phyloP scores from a whole-genome alignment of 1,140 invertebrate species.

The Aphaenogaster floridana region DNA sequence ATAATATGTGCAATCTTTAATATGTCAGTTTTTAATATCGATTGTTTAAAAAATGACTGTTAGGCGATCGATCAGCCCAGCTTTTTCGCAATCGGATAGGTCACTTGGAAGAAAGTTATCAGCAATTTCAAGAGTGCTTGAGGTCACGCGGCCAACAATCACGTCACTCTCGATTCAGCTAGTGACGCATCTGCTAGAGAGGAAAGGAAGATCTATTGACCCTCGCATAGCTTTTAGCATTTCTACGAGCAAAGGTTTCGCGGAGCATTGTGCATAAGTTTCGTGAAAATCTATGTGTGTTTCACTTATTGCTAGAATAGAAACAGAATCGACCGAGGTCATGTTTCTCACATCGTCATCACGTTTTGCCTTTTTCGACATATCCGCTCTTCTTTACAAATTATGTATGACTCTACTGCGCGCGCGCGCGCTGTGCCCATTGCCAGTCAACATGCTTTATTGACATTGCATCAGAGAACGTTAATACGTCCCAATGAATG shows the following conservation, averaged over 20 bases:
- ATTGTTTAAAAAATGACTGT: not conserved
- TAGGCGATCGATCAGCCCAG: no score
- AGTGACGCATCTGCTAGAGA: not conserved
- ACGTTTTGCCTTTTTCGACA: not conserved
- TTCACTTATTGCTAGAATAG: not conserved
- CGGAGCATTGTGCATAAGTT: not conserved
- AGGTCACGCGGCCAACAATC: not conserved
- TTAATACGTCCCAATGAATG: not conserved
- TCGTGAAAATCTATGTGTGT: not conserved
- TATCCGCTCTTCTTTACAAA: not conserved
- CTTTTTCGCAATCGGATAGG: not conserved
- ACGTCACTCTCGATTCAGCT: constrained; percentile 13
- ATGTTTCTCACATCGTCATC: not conserved
- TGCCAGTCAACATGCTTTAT: not conserved
- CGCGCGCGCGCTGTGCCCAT: no score
- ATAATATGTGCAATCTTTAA: not conserved
- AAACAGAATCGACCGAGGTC: not conserved
- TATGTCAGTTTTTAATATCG: not conserved
- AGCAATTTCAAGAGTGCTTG: constrained; percentile 35
- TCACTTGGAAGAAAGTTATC: constrained; percentile 44
- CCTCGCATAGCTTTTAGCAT: not conserved
- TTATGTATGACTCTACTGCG: not conserved
- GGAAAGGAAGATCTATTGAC: constrained; percentile 13
- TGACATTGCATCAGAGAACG: not conserved
- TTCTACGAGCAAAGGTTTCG: not conserved